Evolutionary conservation across 2,113 vertebrate genomes (phyloP).

Genomic region (Leucoraja erinaceus): DNA sequence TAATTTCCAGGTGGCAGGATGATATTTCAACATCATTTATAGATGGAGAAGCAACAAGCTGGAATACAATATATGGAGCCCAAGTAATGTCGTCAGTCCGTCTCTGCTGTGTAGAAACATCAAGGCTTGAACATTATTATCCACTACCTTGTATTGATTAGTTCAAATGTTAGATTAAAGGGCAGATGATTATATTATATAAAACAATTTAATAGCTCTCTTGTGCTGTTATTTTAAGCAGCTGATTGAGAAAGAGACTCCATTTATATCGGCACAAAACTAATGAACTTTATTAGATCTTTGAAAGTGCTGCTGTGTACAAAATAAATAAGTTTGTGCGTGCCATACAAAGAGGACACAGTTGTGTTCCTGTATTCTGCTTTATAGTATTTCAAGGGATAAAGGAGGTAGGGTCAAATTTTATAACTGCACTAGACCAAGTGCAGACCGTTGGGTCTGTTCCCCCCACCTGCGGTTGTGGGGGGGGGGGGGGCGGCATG

Average conservation of each 20-base stretch:
- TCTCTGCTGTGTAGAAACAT: slow-evolving; percentile 14
- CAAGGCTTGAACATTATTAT: slow-evolving; percentile 9
- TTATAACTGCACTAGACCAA: background rate
- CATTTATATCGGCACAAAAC: slow-evolving; percentile 5
- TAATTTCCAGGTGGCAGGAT: background rate
- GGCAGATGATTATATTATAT: slow-evolving; percentile 28
- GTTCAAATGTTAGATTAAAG: slow-evolving; percentile 36
- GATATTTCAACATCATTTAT: background rate
- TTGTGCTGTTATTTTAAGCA: slow-evolving; percentile 15
- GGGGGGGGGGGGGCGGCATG: no score
- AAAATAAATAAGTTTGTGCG: background rate
- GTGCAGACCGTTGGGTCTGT: no score
- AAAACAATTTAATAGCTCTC: slow-evolving; percentile 32
- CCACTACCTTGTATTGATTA: slow-evolving; percentile 28
- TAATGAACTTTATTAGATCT: slow-evolving; percentile 17
- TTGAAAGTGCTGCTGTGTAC: background rate
- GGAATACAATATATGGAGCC: slow-evolving; percentile 3
- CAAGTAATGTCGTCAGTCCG: background rate
- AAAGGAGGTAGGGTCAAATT: background rate
- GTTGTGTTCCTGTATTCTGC: background rate
- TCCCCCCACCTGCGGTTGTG: no score
- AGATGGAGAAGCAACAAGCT: background rate
- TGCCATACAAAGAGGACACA: background rate
- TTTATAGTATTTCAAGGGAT: background rate
- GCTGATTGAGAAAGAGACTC: slow-evolving; percentile 22